phyloP scores from a whole-genome alignment of 2,797 vertebrate genomes.

The Lithobates pipiens region DNA sequence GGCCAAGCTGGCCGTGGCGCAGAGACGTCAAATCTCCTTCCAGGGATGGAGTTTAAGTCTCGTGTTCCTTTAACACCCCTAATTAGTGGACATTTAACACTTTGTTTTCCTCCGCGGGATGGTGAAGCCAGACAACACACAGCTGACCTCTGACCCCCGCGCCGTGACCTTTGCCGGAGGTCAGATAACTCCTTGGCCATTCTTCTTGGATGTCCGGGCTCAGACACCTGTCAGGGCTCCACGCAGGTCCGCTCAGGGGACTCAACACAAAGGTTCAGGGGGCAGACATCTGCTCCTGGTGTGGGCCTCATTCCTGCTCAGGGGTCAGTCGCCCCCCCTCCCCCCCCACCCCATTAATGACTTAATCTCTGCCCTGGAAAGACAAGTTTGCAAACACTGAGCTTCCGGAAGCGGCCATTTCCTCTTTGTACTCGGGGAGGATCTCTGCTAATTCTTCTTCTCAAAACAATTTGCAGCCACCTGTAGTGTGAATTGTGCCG shows the following conservation, averaged over 20 bases:
- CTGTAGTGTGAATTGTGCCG: not conserved
- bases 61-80: conserved; percentile 69
- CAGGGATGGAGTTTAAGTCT: not conserved
- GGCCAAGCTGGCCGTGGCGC: not conserved
- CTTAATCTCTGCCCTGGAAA: not conserved
- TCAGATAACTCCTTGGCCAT: conserved; percentile 61
- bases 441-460: conserved; percentile 1
- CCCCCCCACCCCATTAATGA: not conserved
- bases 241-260: not conserved
- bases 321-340: conserved; percentile 16
- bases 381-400: conserved; percentile 14
- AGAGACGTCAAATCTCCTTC: not conserved
- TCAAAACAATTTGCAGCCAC: conserved; percentile 5
- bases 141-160: conserved; percentile 70
- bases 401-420: conserved; percentile 16
- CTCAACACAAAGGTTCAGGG: not conserved
- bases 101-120: conserved; percentile 72
- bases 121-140: conserved; percentile 72
- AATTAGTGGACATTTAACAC: conserved; percentile 76
- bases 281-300: conserved; percentile 7
- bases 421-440: conserved; percentile 16
- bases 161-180: conserved; percentile 57
- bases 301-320: not conserved
- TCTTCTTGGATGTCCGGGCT: not conserved
- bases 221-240: conserved; percentile 40